Percentiles rank a stretch among this genome's conserved stretches.
These are phyloP conservation scores for Piprites chloris DNA, from an alignment of 2,113 vertebrate species.

Conservation along the genomic window DNA sequence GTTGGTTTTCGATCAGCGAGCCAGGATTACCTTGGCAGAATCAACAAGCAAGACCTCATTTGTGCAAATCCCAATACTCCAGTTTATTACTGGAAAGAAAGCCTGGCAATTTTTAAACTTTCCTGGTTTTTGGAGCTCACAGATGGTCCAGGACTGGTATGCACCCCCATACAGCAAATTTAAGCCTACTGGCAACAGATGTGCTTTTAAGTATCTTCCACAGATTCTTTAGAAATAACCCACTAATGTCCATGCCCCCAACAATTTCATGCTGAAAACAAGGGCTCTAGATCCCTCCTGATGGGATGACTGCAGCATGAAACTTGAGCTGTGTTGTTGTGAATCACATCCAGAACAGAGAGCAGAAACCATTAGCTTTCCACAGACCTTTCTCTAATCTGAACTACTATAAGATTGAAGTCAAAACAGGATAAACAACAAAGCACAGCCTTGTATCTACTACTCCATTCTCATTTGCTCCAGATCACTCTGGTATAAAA, in stretches of 20 bases:
- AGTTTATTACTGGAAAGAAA: slow-evolving; percentile 40
- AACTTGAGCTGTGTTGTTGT: accelerated
- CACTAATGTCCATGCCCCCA: neutral
- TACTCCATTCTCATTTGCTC: neutral
- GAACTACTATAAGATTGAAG: neutral
- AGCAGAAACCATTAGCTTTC: neutral
- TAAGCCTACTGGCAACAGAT: neutral
- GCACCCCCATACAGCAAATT: neutral
- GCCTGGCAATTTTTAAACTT: neutral
- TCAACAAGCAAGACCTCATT: slow-evolving; percentile 7
- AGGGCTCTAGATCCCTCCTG: neutral
- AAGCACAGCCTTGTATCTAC: neutral
- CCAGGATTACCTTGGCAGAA: slow-evolving; percentile 51
- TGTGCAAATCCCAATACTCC: neutral
- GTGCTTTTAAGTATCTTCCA: neutral
- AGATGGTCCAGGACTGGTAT: neutral
- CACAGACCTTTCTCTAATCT: neutral
- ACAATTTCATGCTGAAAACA: neutral
- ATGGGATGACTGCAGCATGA: neutral
- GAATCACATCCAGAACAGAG: neutral
- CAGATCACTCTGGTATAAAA: neutral
- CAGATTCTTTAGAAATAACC: neutral
- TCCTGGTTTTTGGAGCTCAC: neutral
- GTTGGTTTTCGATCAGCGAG: neutral
- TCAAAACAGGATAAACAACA: neutral